Evolutionary conservation across 2,888 invertebrate species (phyloP).

Genomic region (Formica aserva): DNA sequence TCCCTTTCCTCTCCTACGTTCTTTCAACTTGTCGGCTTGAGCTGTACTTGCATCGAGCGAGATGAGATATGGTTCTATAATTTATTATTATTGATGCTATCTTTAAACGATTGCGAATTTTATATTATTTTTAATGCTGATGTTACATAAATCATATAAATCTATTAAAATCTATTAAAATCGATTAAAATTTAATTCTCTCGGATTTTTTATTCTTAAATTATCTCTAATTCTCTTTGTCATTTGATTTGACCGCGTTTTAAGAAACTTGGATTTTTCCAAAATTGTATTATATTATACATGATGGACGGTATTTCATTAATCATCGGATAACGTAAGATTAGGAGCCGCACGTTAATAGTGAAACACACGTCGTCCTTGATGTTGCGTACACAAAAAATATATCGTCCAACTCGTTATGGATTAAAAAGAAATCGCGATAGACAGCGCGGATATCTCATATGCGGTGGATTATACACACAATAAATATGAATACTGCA

Average conservation of each 20-base stretch:
- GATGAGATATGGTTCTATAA: slow-evolving; percentile 40
- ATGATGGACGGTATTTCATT: not conserved
- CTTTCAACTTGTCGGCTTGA: slow-evolving; percentile 17
- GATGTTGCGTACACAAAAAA: not conserved
- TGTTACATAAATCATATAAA: slow-evolving; percentile 10
- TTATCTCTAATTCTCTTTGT: not conserved
- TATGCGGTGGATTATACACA: not conserved
- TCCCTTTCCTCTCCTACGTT: slow-evolving; percentile 9
- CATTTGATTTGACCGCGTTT: not conserved
- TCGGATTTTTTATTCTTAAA: not conserved
- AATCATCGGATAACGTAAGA: slow-evolving; percentile 3
- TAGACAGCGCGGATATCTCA: slow-evolving; percentile 16
- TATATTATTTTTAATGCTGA: slow-evolving; percentile 12
- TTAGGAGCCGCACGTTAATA: not conserved
- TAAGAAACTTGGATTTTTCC: not conserved
- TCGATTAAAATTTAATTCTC: slow-evolving; percentile 7
- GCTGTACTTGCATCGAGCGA: slow-evolving; percentile 30
- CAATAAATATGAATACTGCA: slow-evolving; percentile 28
- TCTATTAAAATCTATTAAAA: not conserved
- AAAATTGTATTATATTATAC: not conserved
- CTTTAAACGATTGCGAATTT: slow-evolving; percentile 32
- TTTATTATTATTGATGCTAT: slow-evolving; percentile 55
- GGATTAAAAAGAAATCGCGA: slow-evolving; percentile 22
- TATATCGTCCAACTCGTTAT: not conserved
- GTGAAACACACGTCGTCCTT: not conserved